Evolutionary conservation across 2,888 invertebrate genomes (phyloP).

Genomic region (Lepidochitona cinerea): DNA sequence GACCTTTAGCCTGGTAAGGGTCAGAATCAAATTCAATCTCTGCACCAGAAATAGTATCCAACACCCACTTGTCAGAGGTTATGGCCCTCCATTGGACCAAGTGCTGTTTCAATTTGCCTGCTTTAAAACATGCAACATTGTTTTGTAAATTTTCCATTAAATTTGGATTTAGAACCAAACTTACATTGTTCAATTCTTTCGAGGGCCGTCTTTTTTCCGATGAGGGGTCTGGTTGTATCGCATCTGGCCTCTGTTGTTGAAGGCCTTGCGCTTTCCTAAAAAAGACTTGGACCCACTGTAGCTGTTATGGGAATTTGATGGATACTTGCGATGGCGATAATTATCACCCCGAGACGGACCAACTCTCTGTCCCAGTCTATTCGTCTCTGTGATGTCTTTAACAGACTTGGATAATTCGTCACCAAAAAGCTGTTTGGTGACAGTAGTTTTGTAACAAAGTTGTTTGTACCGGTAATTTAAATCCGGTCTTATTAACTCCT

Average conservation of each 20-base stretch:
- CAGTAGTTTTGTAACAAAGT: not conserved
- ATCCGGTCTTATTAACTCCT: not conserved
- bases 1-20: too few species aligned
- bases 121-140: too few species aligned
- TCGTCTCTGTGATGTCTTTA: slow-evolving; percentile 1
- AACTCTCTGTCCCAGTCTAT: not conserved
- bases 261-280: not conserved
- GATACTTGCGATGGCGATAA: not conserved
- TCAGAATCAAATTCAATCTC: not conserved
- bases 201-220: too few species aligned
- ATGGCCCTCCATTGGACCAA: not conserved
- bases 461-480: not conserved
- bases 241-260: not conserved
- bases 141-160: too few species aligned
- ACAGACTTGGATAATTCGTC: not conserved
- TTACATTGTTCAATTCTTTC: too few species aligned
- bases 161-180: too few species aligned
- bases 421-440: not conserved
- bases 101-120: not conserved
- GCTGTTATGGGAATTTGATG: not conserved
- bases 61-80: not conserved
- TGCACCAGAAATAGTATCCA: not conserved
- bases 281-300: not conserved
- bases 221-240: not conserved
- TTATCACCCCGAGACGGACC: not conserved